Base-by-base conservation (phyloP, 2,797 vertebrate genomes). In the Liasis olivaceus region DNA sequence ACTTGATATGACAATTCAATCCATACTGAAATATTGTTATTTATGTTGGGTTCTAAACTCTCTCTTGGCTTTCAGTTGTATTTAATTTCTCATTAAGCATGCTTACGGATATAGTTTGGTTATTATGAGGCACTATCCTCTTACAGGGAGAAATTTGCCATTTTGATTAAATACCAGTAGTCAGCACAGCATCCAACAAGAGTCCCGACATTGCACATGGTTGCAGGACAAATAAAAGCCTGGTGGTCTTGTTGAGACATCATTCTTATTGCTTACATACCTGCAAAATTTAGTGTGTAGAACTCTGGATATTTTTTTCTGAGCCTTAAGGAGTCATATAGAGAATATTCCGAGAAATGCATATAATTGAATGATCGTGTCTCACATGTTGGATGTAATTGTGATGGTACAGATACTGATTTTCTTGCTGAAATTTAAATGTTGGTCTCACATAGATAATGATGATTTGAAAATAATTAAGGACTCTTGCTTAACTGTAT, bases 1-100 rank as follows among this genome's bases (percentile, higher is more conserved):
- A 36, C 93, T 95, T 93, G 85, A 22, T 69, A 94, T 92, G 95
- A 93, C 13, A 20, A 88, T 94, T 92, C 15, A 91, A 31, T 91
- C 88, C 42, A 91, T 64, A 92, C 17, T 92, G 0, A 60, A 91
- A 66, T 86, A 60, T 36, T 14, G 63, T 28, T 91, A 87, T 2
- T 64, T 56, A 87, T 59, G 31, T 58, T 64, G 26, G 20, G 36
- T 54, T n/a, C 13, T 81, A 77, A 77, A 88, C 51, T 91, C 28
- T 85, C 6, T 62, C 42, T 62, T 3, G 8, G 54, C 77, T 88
- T 91, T 81, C 58, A 22, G 9, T 81, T 51, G 66, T 28, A 24
- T 4, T 63, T 90, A 22, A 31, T 90, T 90, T 62, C 69, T 36
- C 62, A 90, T 8, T 47, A 84, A 60, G 31, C 4, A 42, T 59